phyloP scores from a whole-genome alignment of 2,888 invertebrate species.

The Leptopilina myrica region DNA sequence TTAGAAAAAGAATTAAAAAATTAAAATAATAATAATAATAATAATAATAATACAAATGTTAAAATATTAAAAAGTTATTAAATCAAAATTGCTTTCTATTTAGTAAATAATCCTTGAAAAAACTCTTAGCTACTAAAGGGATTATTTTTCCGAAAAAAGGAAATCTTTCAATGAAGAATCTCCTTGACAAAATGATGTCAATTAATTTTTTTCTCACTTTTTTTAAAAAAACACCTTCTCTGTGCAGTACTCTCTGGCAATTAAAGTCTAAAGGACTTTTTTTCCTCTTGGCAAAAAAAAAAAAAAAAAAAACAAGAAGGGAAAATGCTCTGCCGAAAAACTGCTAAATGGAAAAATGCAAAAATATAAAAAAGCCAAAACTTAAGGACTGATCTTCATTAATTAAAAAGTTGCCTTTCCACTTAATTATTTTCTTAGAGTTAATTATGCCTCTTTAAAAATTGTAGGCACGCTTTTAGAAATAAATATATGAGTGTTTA shows the following conservation, averaged over 20 bases:
- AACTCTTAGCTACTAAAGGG: not conserved
- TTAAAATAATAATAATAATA: no score
- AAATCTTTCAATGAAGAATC: not conserved
- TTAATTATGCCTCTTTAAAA: not conserved
- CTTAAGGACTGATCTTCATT: not conserved
- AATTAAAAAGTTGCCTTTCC: conserved; percentile 1
- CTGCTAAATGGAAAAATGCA: not conserved
- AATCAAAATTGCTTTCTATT: not conserved
- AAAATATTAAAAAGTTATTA: no score
- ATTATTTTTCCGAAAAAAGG: not conserved
- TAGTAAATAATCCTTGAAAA: not conserved
- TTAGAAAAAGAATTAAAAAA: not conserved
- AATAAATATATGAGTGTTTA: not conserved
- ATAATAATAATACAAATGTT: no score
- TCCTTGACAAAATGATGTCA: conserved; percentile 3
- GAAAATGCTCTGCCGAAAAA: not conserved
- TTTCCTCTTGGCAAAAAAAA: not conserved
- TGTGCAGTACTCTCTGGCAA: conserved; percentile 6
- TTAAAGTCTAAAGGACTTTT: conserved; percentile 11
- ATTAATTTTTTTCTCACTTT: not conserved
- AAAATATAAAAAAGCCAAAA: not conserved
- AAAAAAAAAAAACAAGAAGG: not conserved
- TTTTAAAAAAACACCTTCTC: not conserved
- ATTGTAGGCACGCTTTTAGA: not conserved
- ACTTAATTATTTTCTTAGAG: conserved; percentile 16